These are phyloP conservation scores for Acropora tenuis DNA, from an alignment of 64 coral and sea anemone species.

Conservation along the genomic window DNA sequence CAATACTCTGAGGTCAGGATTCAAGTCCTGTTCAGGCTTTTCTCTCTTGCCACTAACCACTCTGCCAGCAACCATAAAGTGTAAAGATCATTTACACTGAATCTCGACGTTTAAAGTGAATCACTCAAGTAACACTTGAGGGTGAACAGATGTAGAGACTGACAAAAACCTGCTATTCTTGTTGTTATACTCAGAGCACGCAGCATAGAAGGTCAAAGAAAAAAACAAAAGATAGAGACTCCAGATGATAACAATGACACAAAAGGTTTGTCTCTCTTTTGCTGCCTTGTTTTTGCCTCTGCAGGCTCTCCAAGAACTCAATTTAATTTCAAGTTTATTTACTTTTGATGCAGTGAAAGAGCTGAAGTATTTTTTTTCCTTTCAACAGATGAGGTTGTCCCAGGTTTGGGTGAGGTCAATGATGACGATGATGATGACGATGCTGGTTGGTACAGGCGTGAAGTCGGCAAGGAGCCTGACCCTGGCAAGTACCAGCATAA, in stretches of 20 bases:
- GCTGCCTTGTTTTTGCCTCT: too few relatives aligned
- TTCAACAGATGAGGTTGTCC: neutral
- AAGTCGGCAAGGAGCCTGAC: slow-evolving; percentile 94
- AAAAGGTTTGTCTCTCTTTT: slow-evolving; percentile 8
- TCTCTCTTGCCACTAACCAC: too few relatives aligned
- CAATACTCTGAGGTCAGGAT: too few relatives aligned
- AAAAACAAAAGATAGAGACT: slow-evolving; percentile 54
- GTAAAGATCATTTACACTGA: too few relatives aligned
- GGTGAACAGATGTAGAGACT: too few relatives aligned
- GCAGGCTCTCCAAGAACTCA: too few relatives aligned
- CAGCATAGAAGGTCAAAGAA: slow-evolving; percentile 82
- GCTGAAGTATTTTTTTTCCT: neutral
- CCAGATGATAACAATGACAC: neutral
- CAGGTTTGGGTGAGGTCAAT: slow-evolving; percentile 17
- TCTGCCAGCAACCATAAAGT: too few relatives aligned
- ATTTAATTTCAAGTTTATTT: too few relatives aligned
- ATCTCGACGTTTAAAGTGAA: too few relatives aligned
- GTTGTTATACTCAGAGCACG: slow-evolving; percentile 48
- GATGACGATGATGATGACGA: slow-evolving; percentile 74
- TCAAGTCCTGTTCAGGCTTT: too few relatives aligned
- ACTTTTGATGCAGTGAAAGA: too few relatives aligned
- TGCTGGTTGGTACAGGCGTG: slow-evolving; percentile 86
- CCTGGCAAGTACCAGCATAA: slow-evolving; percentile 35
- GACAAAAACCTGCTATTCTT: neutral
- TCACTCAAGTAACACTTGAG: too few relatives aligned